Conservation (phyloP, 2,113 vertebrate species). For the Vulpes vulpes region DNA sequence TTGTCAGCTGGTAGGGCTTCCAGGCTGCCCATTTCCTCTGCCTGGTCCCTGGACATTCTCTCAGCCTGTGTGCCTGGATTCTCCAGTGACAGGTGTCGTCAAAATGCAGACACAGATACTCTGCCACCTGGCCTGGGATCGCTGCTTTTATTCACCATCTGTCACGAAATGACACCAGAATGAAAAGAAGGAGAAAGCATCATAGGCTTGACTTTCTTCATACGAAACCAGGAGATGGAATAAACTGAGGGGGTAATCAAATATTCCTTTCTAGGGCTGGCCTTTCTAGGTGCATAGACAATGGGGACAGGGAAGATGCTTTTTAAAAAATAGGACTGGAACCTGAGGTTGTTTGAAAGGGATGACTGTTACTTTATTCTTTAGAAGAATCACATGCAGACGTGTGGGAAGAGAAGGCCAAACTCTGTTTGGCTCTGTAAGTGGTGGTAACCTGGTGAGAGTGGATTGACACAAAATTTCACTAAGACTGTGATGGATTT, state of each 20-base stretch:
- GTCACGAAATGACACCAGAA: conserved; percentile 49
- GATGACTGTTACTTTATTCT: background rate
- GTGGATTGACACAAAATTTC: background rate
- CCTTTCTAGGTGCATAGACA: background rate
- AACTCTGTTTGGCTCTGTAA: background rate
- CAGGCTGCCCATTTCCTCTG: background rate
- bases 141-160: conserved; percentile 76
- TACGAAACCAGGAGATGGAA: background rate
- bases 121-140: conserved; percentile 69
- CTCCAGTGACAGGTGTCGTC: conserved; percentile 59
- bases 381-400: background rate
- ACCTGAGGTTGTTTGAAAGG: background rate
- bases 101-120: conserved; percentile 60
- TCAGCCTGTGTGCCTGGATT: background rate
- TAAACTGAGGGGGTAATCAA: background rate
- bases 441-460: background rate
- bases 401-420: background rate
- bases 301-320: background rate
- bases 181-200: conserved; percentile 43
- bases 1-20: background rate
- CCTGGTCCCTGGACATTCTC: background rate
- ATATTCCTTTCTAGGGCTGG: background rate
- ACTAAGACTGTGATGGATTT: background rate
- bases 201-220: background rate
- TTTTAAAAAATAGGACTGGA: background rate